phyloP scores from a whole-genome alignment of 2,113 vertebrate species.

The Chaetodon auriga region DNA sequence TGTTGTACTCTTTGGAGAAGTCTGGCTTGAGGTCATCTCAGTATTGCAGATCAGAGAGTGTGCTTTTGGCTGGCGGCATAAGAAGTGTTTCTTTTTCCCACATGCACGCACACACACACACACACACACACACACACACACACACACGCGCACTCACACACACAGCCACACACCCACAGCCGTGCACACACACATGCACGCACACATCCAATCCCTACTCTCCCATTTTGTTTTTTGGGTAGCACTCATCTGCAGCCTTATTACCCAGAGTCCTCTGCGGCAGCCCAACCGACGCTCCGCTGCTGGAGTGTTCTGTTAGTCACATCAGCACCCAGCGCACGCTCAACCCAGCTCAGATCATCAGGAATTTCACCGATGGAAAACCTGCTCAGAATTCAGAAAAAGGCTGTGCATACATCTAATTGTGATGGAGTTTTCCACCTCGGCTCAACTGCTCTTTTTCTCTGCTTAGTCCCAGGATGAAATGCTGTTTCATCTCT shows the following conservation, averaged over 20 bases:
- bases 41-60: constrained; percentile 31
- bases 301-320: constrained; percentile 71
- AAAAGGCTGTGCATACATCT: constrained; percentile 74
- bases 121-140: not conserved
- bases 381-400: constrained; percentile 83
- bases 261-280: constrained; percentile 78
- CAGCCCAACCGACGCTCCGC: constrained; percentile 59
- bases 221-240: constrained; percentile 71
- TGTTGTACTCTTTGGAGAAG: constrained; percentile 31
- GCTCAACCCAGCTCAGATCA: constrained; percentile 79
- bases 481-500: constrained; percentile 62
- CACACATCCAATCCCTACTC: constrained; percentile 40
- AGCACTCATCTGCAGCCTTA: constrained; percentile 74
- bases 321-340: constrained; percentile 81
- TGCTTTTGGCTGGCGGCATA: constrained; percentile 38
- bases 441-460: constrained; percentile 44
- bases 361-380: constrained; percentile 81
- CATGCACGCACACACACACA: constrained; percentile 9
- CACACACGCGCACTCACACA: constrained; percentile 1
- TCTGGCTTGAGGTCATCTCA: constrained; percentile 37
- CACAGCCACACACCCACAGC: not conserved
- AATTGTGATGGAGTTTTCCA: constrained; percentile 76
- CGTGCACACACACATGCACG: not conserved
- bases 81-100: constrained; percentile 23
- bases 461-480: constrained; percentile 51